Evolutionary conservation across 2,797 vertebrate genomes (phyloP).

Genomic region (Tragelaphus oryx): DNA sequence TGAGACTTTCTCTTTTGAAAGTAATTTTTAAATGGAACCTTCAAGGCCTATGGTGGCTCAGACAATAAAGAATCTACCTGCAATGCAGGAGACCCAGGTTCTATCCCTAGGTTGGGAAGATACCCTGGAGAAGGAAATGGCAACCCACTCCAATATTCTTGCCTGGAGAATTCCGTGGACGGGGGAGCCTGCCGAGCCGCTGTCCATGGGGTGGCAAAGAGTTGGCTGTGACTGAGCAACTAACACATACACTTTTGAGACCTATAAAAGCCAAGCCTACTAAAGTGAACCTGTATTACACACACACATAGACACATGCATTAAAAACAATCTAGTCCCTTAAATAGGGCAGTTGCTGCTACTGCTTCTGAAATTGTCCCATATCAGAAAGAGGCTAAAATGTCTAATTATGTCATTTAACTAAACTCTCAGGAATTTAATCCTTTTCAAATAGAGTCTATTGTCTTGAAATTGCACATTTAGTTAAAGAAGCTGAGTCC

Average conservation of each 20-base stretch:
- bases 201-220: not conserved
- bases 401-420: slow-evolving; percentile 38
- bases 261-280: not conserved
- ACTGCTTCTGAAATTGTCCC: slow-evolving; percentile 14
- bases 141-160: not conserved
- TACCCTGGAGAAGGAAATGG: not conserved
- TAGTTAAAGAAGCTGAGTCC: not conserved
- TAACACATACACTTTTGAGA: not conserved
- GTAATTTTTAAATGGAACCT: slow-evolving; percentile 7
- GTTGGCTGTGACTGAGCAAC: not conserved
- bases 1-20: not conserved
- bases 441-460: slow-evolving; percentile 14
- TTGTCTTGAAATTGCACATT: slow-evolving; percentile 39
- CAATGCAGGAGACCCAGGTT: not conserved
- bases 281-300: not conserved
- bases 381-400: not conserved
- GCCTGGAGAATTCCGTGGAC: not conserved
- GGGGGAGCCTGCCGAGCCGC: not conserved
- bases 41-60: not conserved
- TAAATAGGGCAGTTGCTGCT: not conserved
- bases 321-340: not conserved
- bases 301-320: not conserved
- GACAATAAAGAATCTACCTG: not conserved
- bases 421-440: slow-evolving; percentile 28
- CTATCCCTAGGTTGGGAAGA: not conserved